Base-by-base conservation (phyloP, 2,797 vertebrate species). In the Catamblyrhynchus diadema region DNA sequence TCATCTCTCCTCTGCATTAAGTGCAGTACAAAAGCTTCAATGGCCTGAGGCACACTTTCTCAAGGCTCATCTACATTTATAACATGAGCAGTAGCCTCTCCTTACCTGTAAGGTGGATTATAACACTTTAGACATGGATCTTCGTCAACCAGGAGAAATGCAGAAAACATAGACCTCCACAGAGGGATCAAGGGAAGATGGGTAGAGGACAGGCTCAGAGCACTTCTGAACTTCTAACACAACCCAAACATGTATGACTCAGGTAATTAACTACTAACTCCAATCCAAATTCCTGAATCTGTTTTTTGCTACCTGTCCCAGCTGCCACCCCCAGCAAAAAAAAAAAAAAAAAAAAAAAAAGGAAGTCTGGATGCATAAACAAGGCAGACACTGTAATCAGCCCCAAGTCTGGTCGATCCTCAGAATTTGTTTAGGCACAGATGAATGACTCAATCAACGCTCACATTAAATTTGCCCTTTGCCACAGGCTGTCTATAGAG, bases 271-370 rank as follows among this genome's bases (percentile, higher is more conserved):
- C 27, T 72, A 44, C 7, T 30, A 33, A 30, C 21, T 86, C 18
- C 33, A 53, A 41, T 5, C 10, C 12, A 69, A 51, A 87, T 19
- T 75, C 15, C 12, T 51, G 8, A 35, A 14, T 61, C 18, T 50
- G 2, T 4, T 74, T 75, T 51, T 53, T 69, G 10, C 70, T 54
- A 62, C 9, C 2, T 42, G 6, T 12, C 4, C 21, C 10, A 33
- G 5, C 2, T 1, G 0, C 5, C 5, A 5, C 5, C 2, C 6
- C 7, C 1, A 0, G 3, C 0, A 54, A 48, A 47, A 33, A 47
- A 41, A 57, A n/a, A 21, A 47, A 33, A 47, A 41, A 57, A n/a
- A 21, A n/a, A n/a, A 47, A 33, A 47, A 41, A 57, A n/a, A 21
- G 18, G 12, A n/a, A n/a, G 8, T n/a, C 15, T 69, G 19, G 12